Conservation (phyloP, 2,888 invertebrate genomes). For the Drosophila paramelanica region DNA sequence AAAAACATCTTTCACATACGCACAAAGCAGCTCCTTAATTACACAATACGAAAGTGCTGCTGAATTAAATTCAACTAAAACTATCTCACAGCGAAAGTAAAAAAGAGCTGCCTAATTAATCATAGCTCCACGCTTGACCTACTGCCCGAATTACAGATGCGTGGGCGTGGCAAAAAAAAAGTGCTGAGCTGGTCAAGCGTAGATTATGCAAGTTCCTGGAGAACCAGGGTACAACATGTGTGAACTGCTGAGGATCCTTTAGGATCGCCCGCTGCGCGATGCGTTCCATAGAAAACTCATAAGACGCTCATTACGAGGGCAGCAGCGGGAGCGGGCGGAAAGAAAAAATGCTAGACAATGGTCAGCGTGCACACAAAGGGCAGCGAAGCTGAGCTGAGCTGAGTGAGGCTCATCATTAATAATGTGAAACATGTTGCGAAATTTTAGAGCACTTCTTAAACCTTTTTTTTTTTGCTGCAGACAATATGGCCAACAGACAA, state of each 20-base stretch:
- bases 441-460: slow-evolving; percentile 72
- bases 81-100: slow-evolving; percentile 14
- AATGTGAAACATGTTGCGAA: slow-evolving; percentile 80
- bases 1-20: background rate
- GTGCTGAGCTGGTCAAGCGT: slow-evolving; percentile 49
- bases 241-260: slow-evolving; percentile 29
- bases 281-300: slow-evolving; percentile 57
- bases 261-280: slow-evolving; percentile 49
- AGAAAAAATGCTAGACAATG: slow-evolving; percentile 42
- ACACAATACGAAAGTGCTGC: no score
- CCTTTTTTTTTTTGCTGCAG: slow-evolving; percentile 54
- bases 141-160: slow-evolving; percentile 45
- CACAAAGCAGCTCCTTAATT: slow-evolving; percentile 30
- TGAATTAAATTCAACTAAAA: background rate
- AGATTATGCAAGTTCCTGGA: slow-evolving; percentile 54
- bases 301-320: slow-evolving; percentile 58
- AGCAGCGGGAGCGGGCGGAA: slow-evolving; percentile 25
- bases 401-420: slow-evolving; percentile 67
- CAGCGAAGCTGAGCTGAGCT: slow-evolving; percentile 29
- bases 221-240: slow-evolving; percentile 44
- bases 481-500: slow-evolving; percentile 74
- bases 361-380: slow-evolving; percentile 17
- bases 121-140: slow-evolving; percentile 52
- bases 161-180: slow-evolving; percentile 25
- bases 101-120: slow-evolving; percentile 44